Evolutionary conservation across 2,888 invertebrate species (phyloP).

Genomic region (Thymelicus lineola): DNA sequence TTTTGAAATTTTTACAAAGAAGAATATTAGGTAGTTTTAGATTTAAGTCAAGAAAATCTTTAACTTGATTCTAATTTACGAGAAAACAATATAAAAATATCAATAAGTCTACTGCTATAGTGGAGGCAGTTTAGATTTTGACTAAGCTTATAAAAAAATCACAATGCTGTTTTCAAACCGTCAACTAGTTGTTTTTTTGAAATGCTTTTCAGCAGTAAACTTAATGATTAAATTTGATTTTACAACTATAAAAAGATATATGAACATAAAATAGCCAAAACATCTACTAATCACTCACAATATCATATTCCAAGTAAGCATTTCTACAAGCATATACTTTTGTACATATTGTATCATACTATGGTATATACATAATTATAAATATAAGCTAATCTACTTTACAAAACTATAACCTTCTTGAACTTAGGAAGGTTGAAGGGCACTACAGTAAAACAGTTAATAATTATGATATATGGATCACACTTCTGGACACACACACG

Average conservation of each 20-base stretch:
- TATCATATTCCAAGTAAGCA: constrained; percentile 37
- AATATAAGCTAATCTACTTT: constrained; percentile 25
- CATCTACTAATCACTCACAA: constrained; percentile 54
- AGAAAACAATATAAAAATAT: too few relatives aligned
- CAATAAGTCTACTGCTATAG: too few relatives aligned
- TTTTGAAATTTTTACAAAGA: neutral
- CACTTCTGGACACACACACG: constrained; percentile 58
- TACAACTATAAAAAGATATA: constrained; percentile 7
- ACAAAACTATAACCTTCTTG: constrained; percentile 58
- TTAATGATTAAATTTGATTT: neutral
- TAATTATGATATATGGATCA: constrained; percentile 43
- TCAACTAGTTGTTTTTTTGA: neutral
- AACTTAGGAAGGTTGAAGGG: constrained; percentile 62
- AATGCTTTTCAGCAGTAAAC: neutral
- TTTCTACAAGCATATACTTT: constrained; percentile 34
- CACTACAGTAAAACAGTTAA: constrained; percentile 31
- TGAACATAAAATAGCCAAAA: constrained; percentile 82
- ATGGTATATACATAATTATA: constrained; percentile 3
- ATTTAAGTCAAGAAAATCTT: neutral
- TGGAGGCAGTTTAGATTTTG: too few relatives aligned
- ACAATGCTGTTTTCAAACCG: neutral
- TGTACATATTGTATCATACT: constrained; percentile 3
- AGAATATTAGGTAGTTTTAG: too few relatives aligned
- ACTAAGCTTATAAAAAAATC: neutral
- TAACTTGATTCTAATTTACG: neutral